Evolutionary conservation across 2,113 vertebrate species (phyloP).

Genomic region (Pelmatolapia mariae): DNA sequence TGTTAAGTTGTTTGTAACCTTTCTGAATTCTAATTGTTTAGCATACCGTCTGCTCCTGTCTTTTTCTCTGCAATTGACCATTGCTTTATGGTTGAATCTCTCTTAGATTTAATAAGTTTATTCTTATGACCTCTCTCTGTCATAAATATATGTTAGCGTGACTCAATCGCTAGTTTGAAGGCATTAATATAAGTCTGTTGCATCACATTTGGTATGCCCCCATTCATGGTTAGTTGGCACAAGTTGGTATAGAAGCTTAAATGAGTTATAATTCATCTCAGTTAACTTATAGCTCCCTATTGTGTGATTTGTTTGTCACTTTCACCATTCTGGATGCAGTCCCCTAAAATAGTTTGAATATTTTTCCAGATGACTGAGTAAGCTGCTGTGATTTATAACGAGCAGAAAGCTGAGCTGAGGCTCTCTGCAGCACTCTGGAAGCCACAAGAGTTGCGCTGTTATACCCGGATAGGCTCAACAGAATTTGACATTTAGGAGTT

Average conservation of each 20-base stretch:
- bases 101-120: neutral
- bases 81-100: neutral
- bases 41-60: neutral
- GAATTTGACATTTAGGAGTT: constrained; percentile 51
- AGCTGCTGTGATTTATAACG: constrained; percentile 26
- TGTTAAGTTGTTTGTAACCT: neutral
- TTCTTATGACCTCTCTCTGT: neutral
- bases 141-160: neutral
- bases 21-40: neutral
- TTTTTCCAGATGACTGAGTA: neutral
- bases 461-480: neutral
- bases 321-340: neutral
- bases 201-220: neutral
- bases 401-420: neutral
- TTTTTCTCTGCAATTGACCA: neutral
- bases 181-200: neutral
- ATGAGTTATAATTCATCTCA: neutral
- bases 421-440: neutral
- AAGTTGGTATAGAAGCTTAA: neutral
- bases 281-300: neutral
- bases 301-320: neutral
- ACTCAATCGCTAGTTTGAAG: neutral
- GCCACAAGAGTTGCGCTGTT: constrained; percentile 24
- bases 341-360: neutral
- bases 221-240: neutral